Base-by-base conservation (phyloP, 2,113 vertebrate genomes). In the Erpornis zantholeuca region DNA sequence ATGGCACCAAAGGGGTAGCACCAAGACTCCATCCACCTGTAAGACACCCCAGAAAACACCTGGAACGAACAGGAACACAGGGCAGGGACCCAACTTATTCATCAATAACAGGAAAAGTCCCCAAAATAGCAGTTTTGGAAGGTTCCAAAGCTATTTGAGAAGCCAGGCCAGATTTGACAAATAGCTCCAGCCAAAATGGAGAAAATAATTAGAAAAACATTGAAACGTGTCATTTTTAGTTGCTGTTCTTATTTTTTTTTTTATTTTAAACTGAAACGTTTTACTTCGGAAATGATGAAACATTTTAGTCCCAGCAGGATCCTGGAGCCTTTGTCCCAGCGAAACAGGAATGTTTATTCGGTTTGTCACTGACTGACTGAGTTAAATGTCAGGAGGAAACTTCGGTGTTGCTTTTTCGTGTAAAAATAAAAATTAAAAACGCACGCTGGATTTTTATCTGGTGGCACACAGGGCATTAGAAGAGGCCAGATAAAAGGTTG, bases 131-230 rank as follows among this genome's bases (percentile, higher is more conserved):
- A 36, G 36, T 27, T 88, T 76, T 85, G 90, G 88, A 90, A 93
- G 49, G n/a, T 85, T 82, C 78, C 68, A 85, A 71, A 86, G 56
- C 75, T 56, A 8, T 91, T 82, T 53, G 63, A 33, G n/a, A 82
- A 94, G 25, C 3, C 10, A 35, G 63, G 95, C 96, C 95, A 96
- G 86, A 96, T 88, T 72, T 57, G 57, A 90, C 78, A 79, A 64
- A 87, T 7, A 40, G 85, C 50, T 91, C 53, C 85, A 86, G 96
- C 95, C 95, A 85, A 82, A 85, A 49, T 3, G 29, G 88, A 71
- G 90, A 36, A 91, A 97, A 90, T 96, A 97, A 97, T 97, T 88
- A 95, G 94, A 97, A 97, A 94, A 97, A 96, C 94, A 95, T 90
- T 96, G 92, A 90, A 94, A 93, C 1, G 6, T 86, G 79, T 88